A percentile compares a stretch with the other conserved stretches of the same genome.
Evolutionary conservation across 2,888 invertebrate species (phyloP).

Genomic region (Taenaris catops): DNA sequence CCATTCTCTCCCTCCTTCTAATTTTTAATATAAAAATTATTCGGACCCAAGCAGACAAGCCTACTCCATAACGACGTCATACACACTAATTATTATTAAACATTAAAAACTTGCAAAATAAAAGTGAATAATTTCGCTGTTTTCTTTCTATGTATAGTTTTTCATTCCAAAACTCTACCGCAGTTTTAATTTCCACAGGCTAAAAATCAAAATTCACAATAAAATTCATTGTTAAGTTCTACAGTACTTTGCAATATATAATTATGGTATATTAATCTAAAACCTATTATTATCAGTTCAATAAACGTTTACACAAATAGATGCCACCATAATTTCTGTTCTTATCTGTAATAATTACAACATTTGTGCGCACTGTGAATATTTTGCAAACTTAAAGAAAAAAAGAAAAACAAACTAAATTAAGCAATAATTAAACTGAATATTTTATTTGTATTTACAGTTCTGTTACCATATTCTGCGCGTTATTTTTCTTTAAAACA

Average conservation of each 20-base stretch:
- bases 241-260: background rate
- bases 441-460: too few relatives aligned
- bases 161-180: background rate
- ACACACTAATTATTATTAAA: slow-evolving; percentile 30
- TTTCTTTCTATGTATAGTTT: too few relatives aligned
- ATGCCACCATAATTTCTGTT: slow-evolving; percentile 18
- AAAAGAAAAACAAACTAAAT: too few relatives aligned
- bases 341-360: slow-evolving; percentile 16
- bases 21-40: slow-evolving; percentile 78
- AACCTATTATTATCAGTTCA: slow-evolving; percentile 70
- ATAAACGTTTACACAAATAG: slow-evolving; percentile 37
- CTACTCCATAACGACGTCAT: slow-evolving; percentile 29
- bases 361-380: slow-evolving; percentile 2
- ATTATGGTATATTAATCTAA: too few relatives aligned
- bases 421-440: too few relatives aligned
- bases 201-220: slow-evolving; percentile 27
- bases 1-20: slow-evolving; percentile 61
- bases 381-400: too few relatives aligned
- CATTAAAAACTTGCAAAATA: slow-evolving; percentile 4
- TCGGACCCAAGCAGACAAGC: slow-evolving; percentile 49
- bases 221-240: too few relatives aligned
- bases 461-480: too few relatives aligned
- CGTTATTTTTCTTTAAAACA: too few relatives aligned
- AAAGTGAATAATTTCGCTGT: slow-evolving; percentile 2
- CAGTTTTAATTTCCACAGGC: background rate